Evolutionary conservation across 2,797 vertebrate genomes (phyloP), one percentile per base, ranked within the genome.

Genomic region (Sternotherus odoratus): DNA sequence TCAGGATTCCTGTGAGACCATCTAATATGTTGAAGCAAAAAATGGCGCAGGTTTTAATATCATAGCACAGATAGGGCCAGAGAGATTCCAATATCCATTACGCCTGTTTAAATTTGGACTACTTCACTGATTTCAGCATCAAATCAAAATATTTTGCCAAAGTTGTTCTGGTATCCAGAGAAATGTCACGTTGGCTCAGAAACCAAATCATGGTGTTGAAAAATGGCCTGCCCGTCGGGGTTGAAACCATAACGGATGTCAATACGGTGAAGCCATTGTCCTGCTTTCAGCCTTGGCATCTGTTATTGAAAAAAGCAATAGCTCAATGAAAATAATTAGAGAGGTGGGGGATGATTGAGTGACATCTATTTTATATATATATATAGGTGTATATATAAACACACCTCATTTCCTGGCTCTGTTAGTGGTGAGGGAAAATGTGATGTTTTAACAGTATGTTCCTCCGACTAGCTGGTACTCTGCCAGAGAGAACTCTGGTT

Each of bases 291-390:
- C 15, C 82, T 77, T 94, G 78, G 88, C 85, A 84, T 94, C 85
- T 82, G 54, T 69, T 4, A 94, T 94, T 91, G 72, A 87, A 94
- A 94, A 56, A 96, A 96, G 77, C 51, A 83, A 8, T 19, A 78
- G 7, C 85, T 97, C 66, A 89, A 79, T 95, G 93, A 95, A 92
- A 92, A 95, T 94, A 96, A 94, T 96, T 97, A 94, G 88, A 93
- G 51, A 97, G 84, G 91, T 96, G 91, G 36, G 93, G 88, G 81
- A 75, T 96, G 90, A 96, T 51, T 97, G 94, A 96, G 33, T 97
- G 97, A 93, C 93, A 92, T 94, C 86, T 97, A 48, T 93, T 84
- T 56, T 49, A 48, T 49, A 12, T 53, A 9, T 53, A 53, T 53
- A 53, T 53, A 9, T 17, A 17, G n/a, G n/a, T n/a, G n/a, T 51